Base-by-base conservation (phyloP, 2,888 invertebrate species). In the Buathra laborator region DNA sequence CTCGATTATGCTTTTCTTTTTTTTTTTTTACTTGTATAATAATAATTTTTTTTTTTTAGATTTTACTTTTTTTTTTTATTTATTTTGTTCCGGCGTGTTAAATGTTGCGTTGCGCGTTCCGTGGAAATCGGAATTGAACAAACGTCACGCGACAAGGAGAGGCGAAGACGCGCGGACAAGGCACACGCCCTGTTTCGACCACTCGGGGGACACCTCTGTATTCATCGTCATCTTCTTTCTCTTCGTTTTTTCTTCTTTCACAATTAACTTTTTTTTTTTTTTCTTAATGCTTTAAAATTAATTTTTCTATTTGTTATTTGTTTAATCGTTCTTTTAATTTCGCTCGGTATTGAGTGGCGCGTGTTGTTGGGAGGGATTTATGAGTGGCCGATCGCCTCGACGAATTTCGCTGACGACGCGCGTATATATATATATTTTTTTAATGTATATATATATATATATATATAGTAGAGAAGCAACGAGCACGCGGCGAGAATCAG, bases 321-420 rank as follows among this genome's bases (percentile, higher is more conserved):
- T 86, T 85, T 77, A 78, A 80, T 74, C 72, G 80, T 72, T 86
- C 82, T 81, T 79, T 66, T 70, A 51, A 74, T 70, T 84, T 76
- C 46, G 44, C 62, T 67, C 44, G 76, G 29, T 53, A 24, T 12
- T 19, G 56, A 56, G 10, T 56, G 56, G 24, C 24, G 37, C 37
- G 37, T 9, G 37, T 56, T 56, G 56, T 56, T 56, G 24, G 56
- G 56, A 56, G 24, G 37, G 48, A 64, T 53, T 14, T 48, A 48
- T 46, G 56, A 68, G n/a, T 62, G 46, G 37, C 19, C 79, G 71
- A 10, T 44, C 19, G 32, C 48, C 48, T 44, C 70, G 79, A 71
- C 46, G 64, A 64, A 37, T 64, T 79, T 79, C 24, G 51, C 29
- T 53, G 48, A 75, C 53, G 66, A 80, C 32, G 56, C 37, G 37